A percentile compares a stretch with the other conserved stretches of the same genome.
phyloP scores from a whole-genome alignment of 2,113 vertebrate genomes.

The Salvelinus alpinus region DNA sequence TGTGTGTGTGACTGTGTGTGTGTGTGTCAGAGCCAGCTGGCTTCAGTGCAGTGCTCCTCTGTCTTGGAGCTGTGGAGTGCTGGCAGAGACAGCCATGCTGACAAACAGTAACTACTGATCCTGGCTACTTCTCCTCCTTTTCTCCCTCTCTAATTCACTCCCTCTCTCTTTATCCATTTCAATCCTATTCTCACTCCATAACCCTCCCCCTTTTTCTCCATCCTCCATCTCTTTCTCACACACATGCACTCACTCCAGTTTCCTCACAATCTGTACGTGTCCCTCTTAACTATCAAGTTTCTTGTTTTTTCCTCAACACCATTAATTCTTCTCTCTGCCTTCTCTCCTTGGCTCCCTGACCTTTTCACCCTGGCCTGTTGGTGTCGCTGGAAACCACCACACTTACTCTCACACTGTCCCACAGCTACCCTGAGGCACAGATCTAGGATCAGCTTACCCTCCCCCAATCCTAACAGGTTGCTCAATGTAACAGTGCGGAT shows the following conservation, averaged over 20 bases:
- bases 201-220: background rate
- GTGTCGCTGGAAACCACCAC: constrained; percentile 15
- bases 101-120: constrained; percentile 70
- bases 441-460: background rate
- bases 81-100: constrained; percentile 64
- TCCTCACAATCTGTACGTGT: background rate
- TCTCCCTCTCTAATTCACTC: constrained; percentile 24
- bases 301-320: too few relatives aligned
- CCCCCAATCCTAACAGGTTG: too few relatives aligned
- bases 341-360: background rate
- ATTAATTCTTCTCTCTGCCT: constrained; percentile 11
- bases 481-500: too few relatives aligned
- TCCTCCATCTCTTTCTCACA: background rate
- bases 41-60: constrained; percentile 48
- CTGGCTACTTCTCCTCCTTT: constrained; percentile 47
- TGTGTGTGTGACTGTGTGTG: constrained; percentile 22
- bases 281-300: too few relatives aligned
- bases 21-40: constrained; percentile 58
- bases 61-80: constrained; percentile 63
- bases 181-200: constrained; percentile 3
- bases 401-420: background rate
- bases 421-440: background rate
- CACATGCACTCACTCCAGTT: background rate
- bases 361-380: constrained; percentile 14
- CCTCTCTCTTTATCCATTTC: constrained; percentile 20